These are phyloP conservation scores for Zeugodacus cucurbitae DNA, from an alignment of 1,140 invertebrate genomes.

Conservation along the genomic window DNA sequence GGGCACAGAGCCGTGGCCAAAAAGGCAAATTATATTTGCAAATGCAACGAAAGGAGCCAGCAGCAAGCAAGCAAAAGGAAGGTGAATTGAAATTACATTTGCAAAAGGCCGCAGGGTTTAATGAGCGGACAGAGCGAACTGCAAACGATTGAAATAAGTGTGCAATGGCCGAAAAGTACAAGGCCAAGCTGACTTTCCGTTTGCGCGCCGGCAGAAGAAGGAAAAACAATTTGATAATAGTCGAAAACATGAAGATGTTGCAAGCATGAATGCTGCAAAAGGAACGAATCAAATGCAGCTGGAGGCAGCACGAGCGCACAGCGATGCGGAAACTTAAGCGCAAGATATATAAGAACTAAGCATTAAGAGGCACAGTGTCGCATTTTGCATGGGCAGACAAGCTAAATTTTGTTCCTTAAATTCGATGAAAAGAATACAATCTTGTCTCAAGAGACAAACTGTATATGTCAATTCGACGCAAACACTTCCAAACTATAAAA, in stretches of 20 bases:
- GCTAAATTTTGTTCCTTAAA: too few species aligned
- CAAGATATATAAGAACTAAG: not conserved
- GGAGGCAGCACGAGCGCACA: not conserved
- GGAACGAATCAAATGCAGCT: not conserved
- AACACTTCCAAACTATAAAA: too few species aligned
- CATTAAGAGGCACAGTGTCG: too few species aligned
- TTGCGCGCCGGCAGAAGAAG: not conserved
- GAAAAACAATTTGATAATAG: slow-evolving; percentile 14
- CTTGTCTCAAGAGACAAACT: too few species aligned
- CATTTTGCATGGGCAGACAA: too few species aligned
- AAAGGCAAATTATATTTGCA: slow-evolving; percentile 7
- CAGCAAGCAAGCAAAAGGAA: not conserved
- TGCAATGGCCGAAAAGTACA: not conserved
- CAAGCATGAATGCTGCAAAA: not conserved
- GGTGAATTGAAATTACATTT: slow-evolving; percentile 33
- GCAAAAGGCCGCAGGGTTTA: slow-evolving; percentile 9
- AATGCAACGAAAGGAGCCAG: not conserved
- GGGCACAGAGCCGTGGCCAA: not conserved
- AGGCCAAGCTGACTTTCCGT: slow-evolving; percentile 1
- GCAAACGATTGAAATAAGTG: not conserved
- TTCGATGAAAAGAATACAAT: too few species aligned
- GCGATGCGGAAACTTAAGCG: not conserved
- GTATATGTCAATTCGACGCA: too few species aligned
- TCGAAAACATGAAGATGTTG: slow-evolving; percentile 17
- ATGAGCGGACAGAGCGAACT: not conserved